phyloP scores from a whole-genome alignment of 2,113 vertebrate genomes.

The Limnothrissa miodon region DNA sequence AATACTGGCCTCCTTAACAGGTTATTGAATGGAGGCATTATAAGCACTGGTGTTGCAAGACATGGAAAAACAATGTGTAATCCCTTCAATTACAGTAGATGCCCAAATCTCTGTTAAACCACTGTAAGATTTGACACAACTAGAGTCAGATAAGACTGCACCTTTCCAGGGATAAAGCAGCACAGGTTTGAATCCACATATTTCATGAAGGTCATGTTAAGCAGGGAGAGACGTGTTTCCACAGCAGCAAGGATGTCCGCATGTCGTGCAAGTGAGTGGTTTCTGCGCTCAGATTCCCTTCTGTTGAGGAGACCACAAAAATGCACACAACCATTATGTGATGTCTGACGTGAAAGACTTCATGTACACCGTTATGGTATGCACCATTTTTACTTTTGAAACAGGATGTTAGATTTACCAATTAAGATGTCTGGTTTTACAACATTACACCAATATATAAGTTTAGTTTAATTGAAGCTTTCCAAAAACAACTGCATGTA shows the following conservation, averaged over 20 bases:
- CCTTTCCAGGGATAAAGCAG: conserved; percentile 99
- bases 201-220: conserved; percentile 99
- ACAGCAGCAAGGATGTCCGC: conserved; percentile 97
- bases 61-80: too few relatives aligned
- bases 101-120: too few relatives aligned
- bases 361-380: neutral
- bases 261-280: conserved; percentile 94
- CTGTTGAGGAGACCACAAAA: conserved; percentile 60
- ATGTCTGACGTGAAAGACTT: neutral
- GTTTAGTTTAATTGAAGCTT: neutral
- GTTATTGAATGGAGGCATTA: too few relatives aligned
- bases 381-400: neutral
- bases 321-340: neutral
- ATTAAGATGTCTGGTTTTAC: neutral
- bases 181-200: conserved; percentile 98
- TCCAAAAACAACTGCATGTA: neutral
- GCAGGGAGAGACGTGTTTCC: conserved; percentile 91
- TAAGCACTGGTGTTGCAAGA: too few relatives aligned
- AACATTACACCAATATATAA: neutral
- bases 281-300: conserved; percentile 93
- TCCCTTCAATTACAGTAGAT: too few relatives aligned
- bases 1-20: too few relatives aligned
- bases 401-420: neutral
- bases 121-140: too few relatives aligned
- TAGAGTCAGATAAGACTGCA: conserved; percentile 51